Conservation (phyloP, 37 sponge, comb jelly and placozoan genomes). For the Amphimedon queenslandica region DNA sequence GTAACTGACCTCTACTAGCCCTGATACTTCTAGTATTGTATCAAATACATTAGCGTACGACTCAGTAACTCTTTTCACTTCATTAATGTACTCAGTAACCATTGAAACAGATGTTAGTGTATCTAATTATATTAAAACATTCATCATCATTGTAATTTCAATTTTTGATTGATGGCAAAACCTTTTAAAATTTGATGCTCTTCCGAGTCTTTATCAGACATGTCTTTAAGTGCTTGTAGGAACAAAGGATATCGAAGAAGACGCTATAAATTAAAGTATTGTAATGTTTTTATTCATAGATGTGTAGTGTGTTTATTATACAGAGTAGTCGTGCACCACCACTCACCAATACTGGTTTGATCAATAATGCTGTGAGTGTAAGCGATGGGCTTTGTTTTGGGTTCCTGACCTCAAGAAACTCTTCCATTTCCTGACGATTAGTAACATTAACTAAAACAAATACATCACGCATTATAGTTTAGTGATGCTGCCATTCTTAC, state of each 20-base stretch:
- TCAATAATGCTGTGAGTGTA: slow-evolving; percentile 42
- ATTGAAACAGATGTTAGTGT: slow-evolving; percentile 45
- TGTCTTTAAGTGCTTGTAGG: slow-evolving; percentile 55
- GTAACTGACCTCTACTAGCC: slow-evolving; percentile 15
- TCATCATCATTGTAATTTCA: neutral
- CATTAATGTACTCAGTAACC: slow-evolving; percentile 76
- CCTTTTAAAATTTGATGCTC: slow-evolving; percentile 40
- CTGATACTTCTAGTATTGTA: slow-evolving; percentile 24
- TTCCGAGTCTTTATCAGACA: slow-evolving; percentile 33
- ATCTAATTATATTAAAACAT: slow-evolving; percentile 16
- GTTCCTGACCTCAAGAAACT: slow-evolving; percentile 62
- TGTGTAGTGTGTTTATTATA: no score
- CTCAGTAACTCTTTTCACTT: slow-evolving; percentile 76
- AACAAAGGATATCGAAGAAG: slow-evolving; percentile 80
- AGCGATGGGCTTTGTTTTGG: slow-evolving; percentile 37
- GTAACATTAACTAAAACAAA: neutral
- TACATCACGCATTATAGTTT: neutral
- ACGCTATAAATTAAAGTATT: slow-evolving; percentile 41
- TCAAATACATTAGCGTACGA: slow-evolving; percentile 53
- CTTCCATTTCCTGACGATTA: slow-evolving; percentile 15
- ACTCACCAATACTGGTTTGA: slow-evolving; percentile 55
- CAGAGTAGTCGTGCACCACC: no score
- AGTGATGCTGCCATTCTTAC: slow-evolving; percentile 5
- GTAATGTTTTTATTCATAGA: no score
- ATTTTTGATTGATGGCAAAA: no score